Conservation (phyloP, 2,797 vertebrate species). For the Mergus octosetaceus region DNA sequence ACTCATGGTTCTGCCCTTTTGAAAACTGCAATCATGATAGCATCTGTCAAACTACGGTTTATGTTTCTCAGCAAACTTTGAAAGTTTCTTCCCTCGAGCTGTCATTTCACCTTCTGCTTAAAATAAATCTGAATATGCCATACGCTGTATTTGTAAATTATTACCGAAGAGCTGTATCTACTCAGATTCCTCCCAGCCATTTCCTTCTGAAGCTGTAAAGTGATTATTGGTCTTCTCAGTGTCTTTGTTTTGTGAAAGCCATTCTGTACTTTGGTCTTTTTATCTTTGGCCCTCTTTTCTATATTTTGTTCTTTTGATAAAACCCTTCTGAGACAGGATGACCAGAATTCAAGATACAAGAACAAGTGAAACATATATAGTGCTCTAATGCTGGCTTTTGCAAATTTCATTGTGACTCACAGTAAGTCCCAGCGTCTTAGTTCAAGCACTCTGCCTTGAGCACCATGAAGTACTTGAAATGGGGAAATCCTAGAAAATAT, state of each 20-base stretch:
- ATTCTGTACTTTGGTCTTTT: neutral
- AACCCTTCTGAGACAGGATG: neutral
- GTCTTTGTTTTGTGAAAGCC: neutral
- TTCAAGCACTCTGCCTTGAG: neutral
- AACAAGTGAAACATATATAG: accelerated
- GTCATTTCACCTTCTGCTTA: neutral
- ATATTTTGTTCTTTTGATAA: neutral
- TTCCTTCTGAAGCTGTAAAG: neutral
- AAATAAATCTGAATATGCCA: neutral
- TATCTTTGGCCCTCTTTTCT: neutral
- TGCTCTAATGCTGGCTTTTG: neutral
- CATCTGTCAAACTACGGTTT: neutral
- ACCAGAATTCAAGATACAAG: neutral
- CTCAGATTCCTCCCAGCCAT: neutral
- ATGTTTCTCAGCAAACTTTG: neutral
- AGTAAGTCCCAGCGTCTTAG: neutral
- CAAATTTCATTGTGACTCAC: neutral
- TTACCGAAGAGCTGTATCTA: neutral
- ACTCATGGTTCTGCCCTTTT: neutral
- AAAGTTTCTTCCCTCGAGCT: neutral
- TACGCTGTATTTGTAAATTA: neutral
- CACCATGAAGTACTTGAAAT: neutral
- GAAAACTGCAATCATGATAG: neutral
- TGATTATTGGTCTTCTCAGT: neutral
- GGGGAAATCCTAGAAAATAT: neutral